A percentile compares a stretch with the other conserved stretches of the same genome.
These are phyloP conservation scores for Salvelinus alpinus DNA, from an alignment of 2,113 vertebrate genomes.

Conservation along the genomic window DNA sequence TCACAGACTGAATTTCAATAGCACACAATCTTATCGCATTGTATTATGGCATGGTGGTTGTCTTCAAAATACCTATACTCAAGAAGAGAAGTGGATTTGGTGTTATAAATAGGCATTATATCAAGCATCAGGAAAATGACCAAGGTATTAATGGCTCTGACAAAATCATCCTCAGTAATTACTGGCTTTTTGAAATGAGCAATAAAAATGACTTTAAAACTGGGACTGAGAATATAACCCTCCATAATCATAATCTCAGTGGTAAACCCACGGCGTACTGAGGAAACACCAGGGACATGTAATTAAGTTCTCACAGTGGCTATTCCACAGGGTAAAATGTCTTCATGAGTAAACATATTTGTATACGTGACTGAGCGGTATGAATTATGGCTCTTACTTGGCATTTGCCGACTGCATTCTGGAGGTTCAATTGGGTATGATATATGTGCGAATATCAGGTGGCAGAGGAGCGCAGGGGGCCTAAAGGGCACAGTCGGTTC, in stretches of 20 bases:
- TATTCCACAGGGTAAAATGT: constrained; percentile 52
- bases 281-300: constrained; percentile 46
- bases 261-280: background rate
- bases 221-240: background rate
- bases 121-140: background rate
- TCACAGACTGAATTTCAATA: too few species aligned
- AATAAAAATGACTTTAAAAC: background rate
- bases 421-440: constrained; percentile 65
- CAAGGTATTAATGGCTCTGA: background rate
- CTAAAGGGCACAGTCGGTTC: constrained; percentile 48
- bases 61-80: background rate
- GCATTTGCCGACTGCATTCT: constrained; percentile 66
- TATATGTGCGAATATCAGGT: constrained; percentile 74
- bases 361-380: constrained; percentile 66
- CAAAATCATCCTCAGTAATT: background rate
- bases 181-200: background rate
- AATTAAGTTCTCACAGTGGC: constrained; percentile 48
- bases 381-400: constrained; percentile 60
- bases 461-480: constrained; percentile 44
- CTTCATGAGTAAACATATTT: constrained; percentile 73
- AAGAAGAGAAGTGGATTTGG: background rate
- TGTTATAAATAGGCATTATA: background rate
- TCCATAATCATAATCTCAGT: background rate
- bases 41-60: too few species aligned
- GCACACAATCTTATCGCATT: too few species aligned